Evolutionary conservation across 2,797 vertebrate genomes (phyloP).

Genomic region (Selene dorsalis): DNA sequence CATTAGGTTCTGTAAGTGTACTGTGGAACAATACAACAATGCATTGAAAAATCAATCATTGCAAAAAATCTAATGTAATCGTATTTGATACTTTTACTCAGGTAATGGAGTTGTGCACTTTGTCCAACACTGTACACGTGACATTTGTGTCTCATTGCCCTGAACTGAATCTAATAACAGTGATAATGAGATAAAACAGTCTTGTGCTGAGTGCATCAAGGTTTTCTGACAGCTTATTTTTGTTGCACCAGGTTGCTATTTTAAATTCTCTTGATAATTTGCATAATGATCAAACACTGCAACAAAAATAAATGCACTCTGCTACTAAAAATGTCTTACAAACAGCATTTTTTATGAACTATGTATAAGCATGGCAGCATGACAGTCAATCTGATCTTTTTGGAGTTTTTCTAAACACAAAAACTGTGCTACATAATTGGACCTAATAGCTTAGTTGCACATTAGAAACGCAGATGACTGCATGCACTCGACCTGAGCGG

Average conservation of each 20-base stretch:
- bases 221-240: conserved; percentile 20
- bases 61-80: no score
- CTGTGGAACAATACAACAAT: no score
- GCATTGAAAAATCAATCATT: no score
- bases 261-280: conserved; percentile 31
- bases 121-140: no score
- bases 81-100: no score
- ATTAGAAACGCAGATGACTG: conserved; percentile 33
- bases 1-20: no score
- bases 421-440: conserved; percentile 46
- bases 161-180: background rate
- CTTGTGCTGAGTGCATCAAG: background rate
- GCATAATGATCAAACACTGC: conserved; percentile 20
- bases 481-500: conserved; percentile 35
- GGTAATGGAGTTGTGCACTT: no score
- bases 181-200: conserved; percentile 4
- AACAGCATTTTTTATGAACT: conserved; percentile 12
- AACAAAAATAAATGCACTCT: conserved; percentile 23
- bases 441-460: conserved; percentile 63
- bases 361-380: background rate
- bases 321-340: conserved; percentile 18
- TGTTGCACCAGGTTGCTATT: conserved; percentile 18
- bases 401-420: conserved; percentile 27
- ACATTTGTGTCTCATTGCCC: conserved; percentile 11
- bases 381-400: conserved; percentile 25